These are phyloP conservation scores for Chrysomela aeneicollis DNA, from an alignment of 2,888 invertebrate species.

Conservation along the genomic window DNA sequence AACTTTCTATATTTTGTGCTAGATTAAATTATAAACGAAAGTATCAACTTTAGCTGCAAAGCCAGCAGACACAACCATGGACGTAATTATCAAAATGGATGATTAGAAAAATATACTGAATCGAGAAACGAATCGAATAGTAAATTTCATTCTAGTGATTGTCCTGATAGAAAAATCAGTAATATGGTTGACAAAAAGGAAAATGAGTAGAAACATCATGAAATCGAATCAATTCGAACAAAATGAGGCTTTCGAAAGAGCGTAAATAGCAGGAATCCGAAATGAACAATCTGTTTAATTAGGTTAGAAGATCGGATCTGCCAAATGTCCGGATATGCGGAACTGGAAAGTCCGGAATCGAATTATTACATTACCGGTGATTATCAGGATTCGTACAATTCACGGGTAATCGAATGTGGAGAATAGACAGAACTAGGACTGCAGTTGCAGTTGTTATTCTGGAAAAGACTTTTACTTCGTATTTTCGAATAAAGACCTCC, in stretches of 20 bases:
- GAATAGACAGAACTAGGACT: background rate
- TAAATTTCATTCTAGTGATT: too few species aligned
- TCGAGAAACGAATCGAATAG: too few species aligned
- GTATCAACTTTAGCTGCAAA: too few species aligned
- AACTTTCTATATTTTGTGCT: too few species aligned
- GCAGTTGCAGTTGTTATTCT: background rate
- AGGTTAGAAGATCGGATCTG: conserved; percentile 23
- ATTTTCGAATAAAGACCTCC: background rate
- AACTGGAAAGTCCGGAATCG: conserved; percentile 5
- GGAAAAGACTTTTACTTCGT: background rate
- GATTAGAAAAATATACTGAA: too few species aligned
- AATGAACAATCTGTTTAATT: conserved; percentile 30
- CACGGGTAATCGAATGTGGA: background rate
- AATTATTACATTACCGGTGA: conserved; percentile 5
- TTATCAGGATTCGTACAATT: conserved; percentile 5
- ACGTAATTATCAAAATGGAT: too few species aligned
- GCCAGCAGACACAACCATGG: too few species aligned
- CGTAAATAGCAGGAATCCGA: conserved; percentile 26
- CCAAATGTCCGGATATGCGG: conserved; percentile 3
- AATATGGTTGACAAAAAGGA: background rate
- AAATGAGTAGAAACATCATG: background rate
- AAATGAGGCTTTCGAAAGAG: conserved; percentile 12
- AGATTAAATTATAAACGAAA: too few species aligned
- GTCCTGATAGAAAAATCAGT: too few species aligned
- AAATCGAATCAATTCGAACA: background rate